Conservation (phyloP, 2,888 invertebrate genomes). For the Drosophila nr. medialis region DNA sequence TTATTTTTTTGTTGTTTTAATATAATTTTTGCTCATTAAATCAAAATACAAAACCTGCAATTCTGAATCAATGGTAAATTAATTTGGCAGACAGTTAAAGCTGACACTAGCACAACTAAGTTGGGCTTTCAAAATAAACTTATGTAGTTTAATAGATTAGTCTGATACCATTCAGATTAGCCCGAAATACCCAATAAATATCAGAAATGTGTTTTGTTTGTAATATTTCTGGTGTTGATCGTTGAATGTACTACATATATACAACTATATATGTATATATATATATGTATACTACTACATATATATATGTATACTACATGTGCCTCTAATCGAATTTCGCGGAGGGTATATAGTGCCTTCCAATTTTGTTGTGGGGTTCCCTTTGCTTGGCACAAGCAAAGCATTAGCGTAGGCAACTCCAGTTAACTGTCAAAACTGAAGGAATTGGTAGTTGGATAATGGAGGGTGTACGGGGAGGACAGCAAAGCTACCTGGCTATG, state of each 20-base stretch:
- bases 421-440: constrained; percentile 12
- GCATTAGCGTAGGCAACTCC: constrained; percentile 12
- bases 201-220: too few relatives aligned
- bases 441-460: not conserved
- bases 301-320: too few relatives aligned
- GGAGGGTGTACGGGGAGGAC: not conserved
- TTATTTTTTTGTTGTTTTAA: not conserved
- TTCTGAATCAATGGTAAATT: not conserved
- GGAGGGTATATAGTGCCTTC: not conserved
- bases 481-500: constrained; percentile 41
- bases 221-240: too few relatives aligned
- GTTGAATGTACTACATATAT: too few relatives aligned
- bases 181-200: too few relatives aligned
- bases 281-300: too few relatives aligned
- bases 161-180: not conserved
- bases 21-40: constrained; percentile 20
- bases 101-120: not conserved
- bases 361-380: constrained; percentile 11
- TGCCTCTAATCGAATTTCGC: not conserved
- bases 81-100: not conserved
- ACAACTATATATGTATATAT: too few relatives aligned
- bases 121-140: not conserved
- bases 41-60: constrained; percentile 15
- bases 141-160: not conserved
- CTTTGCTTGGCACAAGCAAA: constrained; percentile 14